Percentiles rank a stretch among this genome's conserved stretches.
Evolutionary conservation across 2,888 invertebrate species (phyloP).

Genomic region (Cyclophora albipunctata): DNA sequence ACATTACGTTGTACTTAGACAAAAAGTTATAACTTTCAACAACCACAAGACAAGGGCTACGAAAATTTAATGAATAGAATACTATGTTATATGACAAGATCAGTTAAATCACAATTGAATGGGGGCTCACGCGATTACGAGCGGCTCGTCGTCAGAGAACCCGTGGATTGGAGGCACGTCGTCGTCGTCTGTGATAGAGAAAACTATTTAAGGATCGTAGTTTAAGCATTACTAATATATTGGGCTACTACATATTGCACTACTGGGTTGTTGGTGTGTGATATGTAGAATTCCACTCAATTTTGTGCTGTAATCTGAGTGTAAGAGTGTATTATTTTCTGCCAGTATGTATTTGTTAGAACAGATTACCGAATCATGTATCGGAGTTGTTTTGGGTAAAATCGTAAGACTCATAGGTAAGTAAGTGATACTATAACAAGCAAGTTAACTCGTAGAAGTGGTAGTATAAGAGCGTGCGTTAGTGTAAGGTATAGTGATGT

Average conservation of each 20-base stretch:
- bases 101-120: slow-evolving; percentile 39
- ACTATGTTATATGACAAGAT: slow-evolving; percentile 54
- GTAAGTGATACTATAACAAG: no score
- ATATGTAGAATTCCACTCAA: background rate
- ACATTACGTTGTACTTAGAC: no score
- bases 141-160: slow-evolving; percentile 94
- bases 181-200: slow-evolving; percentile 79
- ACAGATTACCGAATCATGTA: background rate
- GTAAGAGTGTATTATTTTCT: background rate
- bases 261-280: no score
- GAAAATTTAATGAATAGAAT: slow-evolving; percentile 30
- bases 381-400: background rate
- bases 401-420: no score
- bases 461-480: no score
- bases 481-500: no score
- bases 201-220: background rate
- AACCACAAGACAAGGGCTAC: no score
- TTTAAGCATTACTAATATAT: no score
- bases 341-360: no score
- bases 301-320: background rate
- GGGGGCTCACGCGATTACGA: slow-evolving; percentile 86
- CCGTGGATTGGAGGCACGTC: slow-evolving; percentile 92
- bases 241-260: no score
- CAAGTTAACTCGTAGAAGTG: no score
- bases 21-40: no score